Evolutionary conservation across 2,113 vertebrate species (phyloP), one percentile per base, ranked within the genome.

Genomic region (Atherinomorus stipes): DNA sequence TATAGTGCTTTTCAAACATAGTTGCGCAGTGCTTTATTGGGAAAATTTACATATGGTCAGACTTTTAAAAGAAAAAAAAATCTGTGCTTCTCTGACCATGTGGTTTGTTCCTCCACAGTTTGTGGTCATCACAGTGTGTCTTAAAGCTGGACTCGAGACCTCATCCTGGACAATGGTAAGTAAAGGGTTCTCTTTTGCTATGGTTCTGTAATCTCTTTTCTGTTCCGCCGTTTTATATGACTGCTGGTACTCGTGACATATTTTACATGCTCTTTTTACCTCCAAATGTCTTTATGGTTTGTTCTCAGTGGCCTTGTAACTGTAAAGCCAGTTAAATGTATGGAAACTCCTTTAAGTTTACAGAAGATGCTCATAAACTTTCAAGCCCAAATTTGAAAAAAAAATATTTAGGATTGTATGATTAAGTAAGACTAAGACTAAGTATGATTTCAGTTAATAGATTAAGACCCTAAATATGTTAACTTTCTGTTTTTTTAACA

Each of bases 81-180:
- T 52, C 38, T 38, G 61, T 45, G 25, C 21, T 76, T 69, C 51
- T 40, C 63, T 45, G 19, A 82, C 40, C 10, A 1, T 74, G 4
- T 93, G 15, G 56, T 80, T 85, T 89, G 64, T 89, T 44, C 81
- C 82, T 88, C 53, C 64, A 10, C 80, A 99, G 98, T 99, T 97
- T 94, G 98, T 99, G 80, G 98, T 99, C 87, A 97, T 99, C 92
- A 99, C 98, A n/a, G 98, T 99, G 76, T 99, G 98, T 93, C 93
- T 99, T 80, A 99, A 99, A 94, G 98, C 98, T 34, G 98, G 98
- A 60, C 89, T 99, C 40, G 98, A 99, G 88, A 99, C 98, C 0
- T 97, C 98, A 0, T 98, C 98, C 5, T 99, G 98, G 98, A 99
- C 98, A 23, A 95, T 94, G 96, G 98, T 99, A 93, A 75, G 94